phyloP scores from a whole-genome alignment of 2,797 vertebrate genomes.

The Hybognathus amarus region DNA sequence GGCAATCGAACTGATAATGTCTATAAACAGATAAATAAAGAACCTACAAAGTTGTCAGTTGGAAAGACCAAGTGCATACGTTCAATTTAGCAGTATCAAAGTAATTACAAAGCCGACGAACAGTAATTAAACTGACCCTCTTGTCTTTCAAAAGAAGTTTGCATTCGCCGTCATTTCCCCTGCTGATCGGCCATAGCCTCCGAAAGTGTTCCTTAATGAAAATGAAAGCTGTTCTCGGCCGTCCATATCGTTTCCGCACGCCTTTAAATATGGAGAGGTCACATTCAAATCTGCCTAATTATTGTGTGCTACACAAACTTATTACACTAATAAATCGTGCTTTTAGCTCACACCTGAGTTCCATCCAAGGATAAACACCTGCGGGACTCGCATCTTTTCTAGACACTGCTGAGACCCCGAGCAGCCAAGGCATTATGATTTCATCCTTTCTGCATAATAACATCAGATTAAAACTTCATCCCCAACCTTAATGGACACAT shows the following conservation, averaged over 20 bases:
- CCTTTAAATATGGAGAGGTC: slow-evolving; percentile 52
- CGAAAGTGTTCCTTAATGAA: slow-evolving; percentile 60
- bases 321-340: slow-evolving; percentile 61
- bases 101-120: slow-evolving; percentile 40
- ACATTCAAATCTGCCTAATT: slow-evolving; percentile 56
- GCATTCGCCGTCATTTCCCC: slow-evolving; percentile 46
- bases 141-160: slow-evolving; percentile 32
- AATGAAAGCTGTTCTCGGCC: slow-evolving; percentile 57
- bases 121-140: slow-evolving; percentile 40
- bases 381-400: slow-evolving; percentile 8
- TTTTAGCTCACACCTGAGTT: slow-evolving; percentile 50
- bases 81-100: neutral
- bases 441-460: slow-evolving; percentile 62
- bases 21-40: slow-evolving; percentile 8
- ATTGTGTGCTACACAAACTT: slow-evolving; percentile 59
- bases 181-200: slow-evolving; percentile 29
- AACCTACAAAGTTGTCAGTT: neutral
- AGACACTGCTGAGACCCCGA: slow-evolving; percentile 35
- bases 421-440: slow-evolving; percentile 52
- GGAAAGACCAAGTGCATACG: neutral
- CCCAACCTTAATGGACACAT: slow-evolving; percentile 62
- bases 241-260: slow-evolving; percentile 53
- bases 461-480: slow-evolving; percentile 61
- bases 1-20: neutral
- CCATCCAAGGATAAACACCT: slow-evolving; percentile 49